Base-by-base conservation (phyloP, 2,797 vertebrate species). In the Spea hammondii region DNA sequence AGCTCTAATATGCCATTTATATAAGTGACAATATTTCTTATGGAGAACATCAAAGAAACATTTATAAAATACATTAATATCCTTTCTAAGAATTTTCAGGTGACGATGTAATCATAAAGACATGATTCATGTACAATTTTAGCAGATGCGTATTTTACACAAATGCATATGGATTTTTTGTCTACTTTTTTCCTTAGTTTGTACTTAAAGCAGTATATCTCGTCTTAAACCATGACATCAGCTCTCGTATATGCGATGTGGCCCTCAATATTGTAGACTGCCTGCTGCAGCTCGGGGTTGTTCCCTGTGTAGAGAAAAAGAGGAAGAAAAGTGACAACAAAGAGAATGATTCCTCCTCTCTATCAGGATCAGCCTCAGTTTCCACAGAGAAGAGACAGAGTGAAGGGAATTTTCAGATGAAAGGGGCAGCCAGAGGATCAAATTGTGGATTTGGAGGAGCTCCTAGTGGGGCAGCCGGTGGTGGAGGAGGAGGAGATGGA, bases 211-310 rank as follows among this genome's bases (percentile, higher is more conserved):
- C 97, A 5, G 93, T 99, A 71, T 97, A 96, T 64, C 92, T 98
- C 8, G 95, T 99, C 51, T 92, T 99, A 79, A 96, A 95, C 82
- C 96, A 97, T 3, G 98, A 99, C 86, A 98, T 99, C 87, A 98
- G 95, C 86, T 99, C 98, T 69, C 92, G 98, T 47, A 96, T 99
- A 86, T 99, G 97, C 0, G 98, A 99, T 5, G 96, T 95, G 82
- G 95, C 95, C 0, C 92, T 99, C 65, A 99, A 96, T 88, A 97
- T 99, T 82, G 98, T 99, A 11, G 97, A 99, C 77, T 97, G 95
- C 83, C 90, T 99, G 75, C 94, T 99, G 85, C 98, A 99, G 82
- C 93, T 99, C 81, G 95, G 95, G 0, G 95, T 99, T 70, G 96
- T 99, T 50, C 98, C 97, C 4, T 95, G 91, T 48, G 91, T 96